phyloP scores from a whole-genome alignment of 53 echinoderm and acorn worm genomes.

The Henricia sp. region DNA sequence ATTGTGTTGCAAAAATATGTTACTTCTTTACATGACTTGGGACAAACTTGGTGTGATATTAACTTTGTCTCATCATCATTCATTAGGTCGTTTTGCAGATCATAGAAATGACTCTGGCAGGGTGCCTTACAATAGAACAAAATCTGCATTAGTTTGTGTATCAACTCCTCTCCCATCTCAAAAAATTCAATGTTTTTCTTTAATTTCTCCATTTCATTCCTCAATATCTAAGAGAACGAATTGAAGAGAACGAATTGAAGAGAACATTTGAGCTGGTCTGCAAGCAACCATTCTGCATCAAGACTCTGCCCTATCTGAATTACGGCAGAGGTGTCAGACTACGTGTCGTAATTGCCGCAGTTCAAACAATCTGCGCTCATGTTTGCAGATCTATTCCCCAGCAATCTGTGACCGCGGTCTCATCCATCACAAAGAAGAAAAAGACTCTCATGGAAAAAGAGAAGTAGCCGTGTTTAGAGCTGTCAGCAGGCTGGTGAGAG shows the following conservation, averaged over 20 bases:
- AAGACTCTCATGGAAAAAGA: not conserved
- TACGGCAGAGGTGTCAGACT: constrained; percentile 53
- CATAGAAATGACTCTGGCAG: no score
- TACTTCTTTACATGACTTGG: not conserved
- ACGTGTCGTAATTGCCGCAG: constrained; percentile 60
- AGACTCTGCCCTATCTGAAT: constrained; percentile 42
- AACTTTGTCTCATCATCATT: no score
- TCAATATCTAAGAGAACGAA: not conserved
- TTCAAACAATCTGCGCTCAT: constrained; percentile 57
- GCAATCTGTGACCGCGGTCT: constrained; percentile 46
- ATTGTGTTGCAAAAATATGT: not conserved
- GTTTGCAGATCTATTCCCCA: constrained; percentile 20
- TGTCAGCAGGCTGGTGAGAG: constrained; percentile 31
- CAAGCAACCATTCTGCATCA: not conserved
- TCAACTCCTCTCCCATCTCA: no score
- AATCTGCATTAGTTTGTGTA: no score
- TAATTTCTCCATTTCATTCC: constrained; percentile 5
- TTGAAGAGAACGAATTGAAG: no score
- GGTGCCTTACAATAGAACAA: no score
- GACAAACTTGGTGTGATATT: not conserved
- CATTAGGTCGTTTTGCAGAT: no score
- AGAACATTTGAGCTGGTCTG: constrained; percentile 2
- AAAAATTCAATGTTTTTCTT: no score
- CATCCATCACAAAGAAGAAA: constrained; percentile 29
- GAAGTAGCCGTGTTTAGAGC: constrained; percentile 27